phyloP scores from a whole-genome alignment of 2,888 invertebrate genomes.

The Cheilosia pagana region DNA sequence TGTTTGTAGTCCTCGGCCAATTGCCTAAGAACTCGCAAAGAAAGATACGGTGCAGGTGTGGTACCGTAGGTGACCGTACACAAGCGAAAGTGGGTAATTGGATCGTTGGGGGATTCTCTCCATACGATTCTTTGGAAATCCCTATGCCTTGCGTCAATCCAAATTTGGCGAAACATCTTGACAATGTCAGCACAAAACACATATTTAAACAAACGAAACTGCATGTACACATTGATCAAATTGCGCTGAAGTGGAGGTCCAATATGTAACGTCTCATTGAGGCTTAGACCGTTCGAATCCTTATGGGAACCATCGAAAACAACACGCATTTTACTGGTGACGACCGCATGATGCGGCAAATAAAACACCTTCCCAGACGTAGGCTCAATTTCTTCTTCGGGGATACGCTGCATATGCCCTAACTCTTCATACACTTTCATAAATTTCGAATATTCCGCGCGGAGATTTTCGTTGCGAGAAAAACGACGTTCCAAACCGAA shows the following conservation, averaged over 20 bases:
- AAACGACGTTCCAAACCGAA: conserved; percentile 1
- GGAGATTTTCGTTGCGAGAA: background rate
- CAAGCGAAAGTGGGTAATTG: background rate
- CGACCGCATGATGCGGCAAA: conserved; percentile 6
- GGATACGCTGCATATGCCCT: background rate
- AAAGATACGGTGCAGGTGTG: background rate
- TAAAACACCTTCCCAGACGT: background rate
- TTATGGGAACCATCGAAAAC: background rate
- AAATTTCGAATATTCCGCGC: background rate
- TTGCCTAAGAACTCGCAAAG: background rate
- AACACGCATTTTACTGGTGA: background rate
- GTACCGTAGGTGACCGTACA: background rate
- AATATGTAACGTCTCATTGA: background rate
- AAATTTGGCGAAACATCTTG: conserved; percentile 69
- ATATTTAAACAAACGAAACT: conserved; percentile 55
- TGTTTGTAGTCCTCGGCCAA: background rate
- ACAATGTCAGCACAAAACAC: conserved; percentile 37
- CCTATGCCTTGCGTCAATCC: conserved; percentile 17
- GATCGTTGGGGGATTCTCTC: background rate
- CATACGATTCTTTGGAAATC: conserved; percentile 5
- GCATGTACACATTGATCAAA: conserved; percentile 54
- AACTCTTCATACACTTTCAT: background rate
- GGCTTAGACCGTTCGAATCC: background rate
- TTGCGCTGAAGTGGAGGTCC: conserved; percentile 41
- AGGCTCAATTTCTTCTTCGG: background rate